Evolutionary conservation across 2,888 invertebrate species (phyloP).

Genomic region (Megalurothrips usitatus): DNA sequence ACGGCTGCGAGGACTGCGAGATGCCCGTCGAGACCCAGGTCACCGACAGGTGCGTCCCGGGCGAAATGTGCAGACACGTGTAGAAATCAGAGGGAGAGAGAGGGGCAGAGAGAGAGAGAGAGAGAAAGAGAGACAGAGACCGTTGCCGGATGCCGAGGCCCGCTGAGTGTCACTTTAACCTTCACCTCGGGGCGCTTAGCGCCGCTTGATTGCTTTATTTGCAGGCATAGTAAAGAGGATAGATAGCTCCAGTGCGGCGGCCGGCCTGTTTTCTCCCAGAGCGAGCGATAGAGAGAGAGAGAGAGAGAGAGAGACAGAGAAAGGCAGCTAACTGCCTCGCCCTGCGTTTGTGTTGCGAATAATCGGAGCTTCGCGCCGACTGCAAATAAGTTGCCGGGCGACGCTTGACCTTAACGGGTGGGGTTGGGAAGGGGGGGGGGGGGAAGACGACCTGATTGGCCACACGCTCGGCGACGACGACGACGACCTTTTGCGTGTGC

Average conservation of each 20-base stretch:
- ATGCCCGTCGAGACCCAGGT: constrained; percentile 70
- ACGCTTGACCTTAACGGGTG: not conserved
- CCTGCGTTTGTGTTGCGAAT: not conserved
- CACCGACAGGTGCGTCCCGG: constrained; percentile 54
- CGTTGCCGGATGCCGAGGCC: not conserved
- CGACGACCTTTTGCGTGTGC: too few relatives aligned
- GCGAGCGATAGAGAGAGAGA: not conserved
- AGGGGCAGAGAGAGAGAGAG: too few relatives aligned
- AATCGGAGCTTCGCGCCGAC: not conserved
- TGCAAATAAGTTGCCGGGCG: not conserved
- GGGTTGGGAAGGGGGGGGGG: too few relatives aligned
- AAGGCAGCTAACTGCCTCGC: not conserved
- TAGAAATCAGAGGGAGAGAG: too few relatives aligned
- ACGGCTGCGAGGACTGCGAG: constrained; percentile 86
- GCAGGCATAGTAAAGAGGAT: constrained; percentile 18
- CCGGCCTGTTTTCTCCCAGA: not conserved
- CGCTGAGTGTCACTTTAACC: constrained; percentile 5
- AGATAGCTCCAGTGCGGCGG: not conserved
- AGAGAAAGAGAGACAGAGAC: too few relatives aligned
- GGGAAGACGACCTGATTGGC: too few relatives aligned
- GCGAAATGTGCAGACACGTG: too few relatives aligned
- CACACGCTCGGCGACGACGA: too few relatives aligned
- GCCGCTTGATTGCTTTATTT: constrained; percentile 14
- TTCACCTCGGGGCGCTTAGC: not conserved
- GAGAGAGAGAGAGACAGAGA: not conserved